These are phyloP conservation scores for Prorops nasuta DNA, from an alignment of 1,140 invertebrate genomes.

Conservation along the genomic window DNA sequence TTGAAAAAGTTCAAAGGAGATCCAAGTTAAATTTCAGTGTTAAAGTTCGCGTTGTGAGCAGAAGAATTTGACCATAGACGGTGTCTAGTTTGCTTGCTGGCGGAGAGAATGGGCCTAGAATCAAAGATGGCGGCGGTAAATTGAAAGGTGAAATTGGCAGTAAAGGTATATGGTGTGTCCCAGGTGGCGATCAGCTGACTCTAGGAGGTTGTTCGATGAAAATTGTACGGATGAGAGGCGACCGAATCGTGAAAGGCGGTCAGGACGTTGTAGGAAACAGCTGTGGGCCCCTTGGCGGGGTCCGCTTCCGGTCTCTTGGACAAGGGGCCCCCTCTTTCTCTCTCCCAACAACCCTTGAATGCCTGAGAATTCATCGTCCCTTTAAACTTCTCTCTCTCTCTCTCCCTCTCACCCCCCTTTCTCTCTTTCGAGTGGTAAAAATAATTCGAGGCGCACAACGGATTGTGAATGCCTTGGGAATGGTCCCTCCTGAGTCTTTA, in stretches of 20 bases:
- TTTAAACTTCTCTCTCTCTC: neutral
- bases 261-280: slow-evolving; percentile 1
- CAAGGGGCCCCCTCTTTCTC: neutral
- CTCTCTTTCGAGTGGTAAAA: neutral
- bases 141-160: too few species aligned
- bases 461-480: neutral
- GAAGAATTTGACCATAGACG: too few species aligned
- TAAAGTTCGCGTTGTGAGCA: too few species aligned
- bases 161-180: too few species aligned
- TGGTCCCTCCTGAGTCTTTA: neutral
- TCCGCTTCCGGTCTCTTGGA: slow-evolving; percentile 2
- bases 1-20: too few species aligned
- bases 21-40: too few species aligned
- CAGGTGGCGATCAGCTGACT: slow-evolving; percentile 15
- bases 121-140: neutral
- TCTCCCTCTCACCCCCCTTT: neutral
- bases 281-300: neutral
- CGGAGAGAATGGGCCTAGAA: neutral
- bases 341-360: neutral
- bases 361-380: neutral
- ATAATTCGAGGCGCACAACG: neutral
- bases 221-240: neutral
- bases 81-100: too few species aligned
- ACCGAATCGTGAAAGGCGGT: neutral
- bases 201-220: neutral